Evolutionary conservation across 2,888 invertebrate species (phyloP), one percentile per base, ranked within the genome.

Genomic region (Escarpia spicata): DNA sequence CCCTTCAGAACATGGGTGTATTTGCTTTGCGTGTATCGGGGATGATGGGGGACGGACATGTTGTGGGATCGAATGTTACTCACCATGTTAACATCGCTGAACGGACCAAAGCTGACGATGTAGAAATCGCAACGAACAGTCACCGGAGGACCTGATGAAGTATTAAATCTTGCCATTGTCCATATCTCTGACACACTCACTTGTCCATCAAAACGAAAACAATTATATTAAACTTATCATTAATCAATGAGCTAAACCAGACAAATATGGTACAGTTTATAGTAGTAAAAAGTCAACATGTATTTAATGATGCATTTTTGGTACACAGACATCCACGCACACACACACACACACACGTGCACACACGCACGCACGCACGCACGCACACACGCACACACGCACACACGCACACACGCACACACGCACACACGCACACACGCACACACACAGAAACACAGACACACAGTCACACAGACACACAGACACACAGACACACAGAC

Each of bases 131-230:
- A 75, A 6, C 26, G 2, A 6, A 75, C 75, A 19, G 26, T 19
- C 26, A 75, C 75, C 26, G 75, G 75, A 75, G 75, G 75, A 75
- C 96, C 98, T 98, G 96, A 98, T 98, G 19, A 98, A 98, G 94
- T 98, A 98, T 96, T 98, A 98, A 0, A 98, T 98, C 98, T 98
- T n/a, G 37, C 37, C 37, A 37, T 37, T 37, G 37, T 37, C 37
- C 37, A 37, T 1, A 37, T 37, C 37, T 0, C 37, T 37, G 37
- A 19, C 75, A 60, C 19, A 19, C 26, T 19, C 60, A 19, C 26
- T 37, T 37, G 37, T 37, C 37, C 37, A 37, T 37, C 37, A 37
- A 37, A 37, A 37, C 0, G 37, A 37, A 37, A 37, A 37, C 37
- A 37, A 37, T 37, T 37, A 37, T 37, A 37, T 37, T 37, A 37